Base-by-base conservation (phyloP, 2,888 invertebrate species). In the Patella ulyssiponensis region DNA sequence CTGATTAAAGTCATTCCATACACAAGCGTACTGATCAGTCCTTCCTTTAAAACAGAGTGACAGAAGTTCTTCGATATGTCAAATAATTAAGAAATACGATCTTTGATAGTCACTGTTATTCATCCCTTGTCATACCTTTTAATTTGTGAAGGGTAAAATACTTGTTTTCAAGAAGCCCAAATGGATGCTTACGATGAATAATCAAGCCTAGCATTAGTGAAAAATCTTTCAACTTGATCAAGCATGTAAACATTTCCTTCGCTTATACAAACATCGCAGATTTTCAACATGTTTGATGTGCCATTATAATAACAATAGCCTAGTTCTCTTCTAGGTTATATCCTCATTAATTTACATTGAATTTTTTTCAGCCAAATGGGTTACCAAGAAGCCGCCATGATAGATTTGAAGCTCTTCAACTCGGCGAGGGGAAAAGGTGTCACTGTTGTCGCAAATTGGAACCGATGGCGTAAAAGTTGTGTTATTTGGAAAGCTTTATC, bases 11-110 rank as follows among this genome's bases (percentile, higher is more conserved):
- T 64, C 23, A 27, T 53, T 73, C 72, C 52, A 56, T 56, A 76
- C 20, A 69, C 27, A 69, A 75, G 58, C 15, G 20, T 33, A 53
- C 69, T 75, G 75, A 51, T 75, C 54, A 33, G 33, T 69, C 27
- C 53, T 54, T 54, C 73, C 17, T 56, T 52, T 44, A 69, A 53
- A 73, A 72, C 56, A 53, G 54, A 53, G 27, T 58, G 44, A 58
- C 51, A 58, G 23, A 20, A 64, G 23, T 23, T 23, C 64, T 64
- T 64, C 52, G 76, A 76, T 76, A 76, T 72, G 76, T 76, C 76
- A 76, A 73, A 64, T 76, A 72, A 76, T 76, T 76, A 76, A 76
- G 76, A 76, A 76, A 76, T 76, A 76, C 71, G 76, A 72, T 71
- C 56, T 20, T 76, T 71, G 72, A 76, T 72, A 27, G 76, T 69